A percentile compares a stretch with the other conserved stretches of the same genome.
These are phyloP conservation scores for Pygoscelis antarcticus DNA, from an alignment of 2,113 vertebrate species.

Conservation along the genomic window DNA sequence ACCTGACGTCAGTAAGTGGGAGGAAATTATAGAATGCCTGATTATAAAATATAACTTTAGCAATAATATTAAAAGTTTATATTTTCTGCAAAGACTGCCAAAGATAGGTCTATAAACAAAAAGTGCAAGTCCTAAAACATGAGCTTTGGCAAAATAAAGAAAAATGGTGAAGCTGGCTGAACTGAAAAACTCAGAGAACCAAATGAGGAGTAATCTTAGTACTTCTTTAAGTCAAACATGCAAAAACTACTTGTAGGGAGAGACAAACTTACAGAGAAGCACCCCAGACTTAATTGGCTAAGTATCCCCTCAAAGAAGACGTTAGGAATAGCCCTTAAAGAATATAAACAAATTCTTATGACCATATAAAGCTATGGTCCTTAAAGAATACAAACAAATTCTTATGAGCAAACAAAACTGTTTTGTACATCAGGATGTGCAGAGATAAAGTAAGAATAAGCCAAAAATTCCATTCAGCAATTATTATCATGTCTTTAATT, in stretches of 20 bases:
- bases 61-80: not conserved
- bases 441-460: not conserved
- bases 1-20: not conserved
- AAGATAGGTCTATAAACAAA: not conserved
- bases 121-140: not conserved
- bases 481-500: too few relatives aligned
- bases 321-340: not conserved
- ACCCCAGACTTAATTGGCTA: not conserved
- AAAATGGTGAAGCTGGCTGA: not conserved
- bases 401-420: not conserved
- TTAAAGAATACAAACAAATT: not conserved
- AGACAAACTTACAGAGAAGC: not conserved
- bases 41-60: not conserved
- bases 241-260: not conserved
- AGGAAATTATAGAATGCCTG: not conserved
- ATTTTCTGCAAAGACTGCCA: not conserved
- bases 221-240: not conserved
- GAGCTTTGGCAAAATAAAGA: not conserved
- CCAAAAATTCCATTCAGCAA: not conserved
- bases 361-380: not conserved
- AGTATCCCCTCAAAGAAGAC: not conserved
- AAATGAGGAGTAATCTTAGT: not conserved
- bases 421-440: not conserved
- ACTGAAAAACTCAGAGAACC: not conserved
- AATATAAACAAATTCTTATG: not conserved